A percentile compares a stretch with the other conserved stretches of the same genome.
Evolutionary conservation across 2,888 invertebrate species (phyloP).

Genomic region (Tetropium fuscum): DNA sequence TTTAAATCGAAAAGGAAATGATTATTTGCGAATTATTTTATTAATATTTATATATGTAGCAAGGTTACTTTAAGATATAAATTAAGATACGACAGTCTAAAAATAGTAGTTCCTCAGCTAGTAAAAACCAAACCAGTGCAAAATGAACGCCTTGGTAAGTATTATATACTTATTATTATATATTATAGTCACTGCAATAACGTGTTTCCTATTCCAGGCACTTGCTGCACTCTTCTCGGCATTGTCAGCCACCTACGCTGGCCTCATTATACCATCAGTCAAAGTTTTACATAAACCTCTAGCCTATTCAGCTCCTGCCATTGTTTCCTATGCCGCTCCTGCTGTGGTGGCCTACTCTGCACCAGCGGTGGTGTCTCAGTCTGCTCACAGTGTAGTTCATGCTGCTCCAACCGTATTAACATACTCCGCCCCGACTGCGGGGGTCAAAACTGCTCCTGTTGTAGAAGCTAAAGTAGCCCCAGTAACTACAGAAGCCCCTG

Average conservation of each 20-base stretch:
- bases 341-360: slow-evolving; percentile 1
- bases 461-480: slow-evolving; percentile 2
- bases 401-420: slow-evolving; percentile 7
- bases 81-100: neutral
- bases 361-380: slow-evolving; percentile 5
- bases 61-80: slow-evolving; percentile 20
- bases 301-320: slow-evolving; percentile 22
- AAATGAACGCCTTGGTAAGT: slow-evolving; percentile 13
- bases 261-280: slow-evolving; percentile 39
- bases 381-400: slow-evolving; percentile 19
- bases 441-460: neutral
- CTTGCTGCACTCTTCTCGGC: slow-evolving; percentile 48
- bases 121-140: slow-evolving; percentile 4
- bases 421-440: neutral
- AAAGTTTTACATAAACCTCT: slow-evolving; percentile 53
- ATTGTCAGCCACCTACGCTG: slow-evolving; percentile 48
- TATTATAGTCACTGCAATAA: slow-evolving; percentile 8
- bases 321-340: slow-evolving; percentile 29
- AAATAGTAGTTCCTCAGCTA: neutral
- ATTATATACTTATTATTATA: neutral
- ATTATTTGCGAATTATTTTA: slow-evolving; percentile 4
- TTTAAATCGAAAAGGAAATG: slow-evolving; percentile 8
- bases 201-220: slow-evolving; percentile 29
- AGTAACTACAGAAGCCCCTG: neutral
- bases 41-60: slow-evolving; percentile 16